Conservation (phyloP, 2,113 vertebrate genomes). For the Chionodraco myersi region DNA sequence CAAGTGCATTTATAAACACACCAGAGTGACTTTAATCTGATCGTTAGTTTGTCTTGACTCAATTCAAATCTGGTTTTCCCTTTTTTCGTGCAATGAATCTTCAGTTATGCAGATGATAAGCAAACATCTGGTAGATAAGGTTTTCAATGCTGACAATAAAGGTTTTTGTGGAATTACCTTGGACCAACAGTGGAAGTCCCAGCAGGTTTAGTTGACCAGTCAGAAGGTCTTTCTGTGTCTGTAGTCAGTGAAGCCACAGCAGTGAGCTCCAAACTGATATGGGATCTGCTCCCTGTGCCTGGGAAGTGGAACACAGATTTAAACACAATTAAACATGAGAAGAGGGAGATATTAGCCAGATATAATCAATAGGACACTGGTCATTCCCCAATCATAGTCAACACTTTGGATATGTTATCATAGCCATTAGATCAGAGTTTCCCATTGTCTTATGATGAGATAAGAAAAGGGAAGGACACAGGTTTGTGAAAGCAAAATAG, state of each 20-base stretch:
- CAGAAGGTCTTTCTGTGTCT: conserved; percentile 53
- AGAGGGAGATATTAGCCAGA: background rate
- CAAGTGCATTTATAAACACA: background rate
- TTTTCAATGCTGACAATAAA: background rate
- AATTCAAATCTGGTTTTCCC: background rate
- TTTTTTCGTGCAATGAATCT: background rate
- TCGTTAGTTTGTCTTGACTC: background rate
- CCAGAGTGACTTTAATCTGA: background rate
- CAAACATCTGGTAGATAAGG: background rate
- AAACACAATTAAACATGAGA: conserved; percentile 1
- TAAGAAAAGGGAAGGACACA: background rate
- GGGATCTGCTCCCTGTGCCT: conserved; percentile 72
- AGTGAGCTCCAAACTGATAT: conserved; percentile 76
- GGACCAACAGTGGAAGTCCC: conserved; percentile 45
- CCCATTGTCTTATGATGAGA: background rate
- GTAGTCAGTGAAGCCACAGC: conserved; percentile 36
- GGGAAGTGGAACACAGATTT: conserved; percentile 36
- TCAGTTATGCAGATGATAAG: background rate
- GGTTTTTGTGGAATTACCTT: conserved; percentile 45
- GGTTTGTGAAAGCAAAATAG: background rate
- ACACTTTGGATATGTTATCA: background rate
- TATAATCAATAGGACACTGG: background rate
- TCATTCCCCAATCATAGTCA: too few species aligned
- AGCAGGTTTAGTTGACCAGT: conserved; percentile 61
- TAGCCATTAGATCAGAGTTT: background rate